Percentiles rank a stretch among this genome's conserved stretches.
Evolutionary conservation across 2,797 vertebrate genomes (phyloP).

Genomic region (Strix occidentalis): DNA sequence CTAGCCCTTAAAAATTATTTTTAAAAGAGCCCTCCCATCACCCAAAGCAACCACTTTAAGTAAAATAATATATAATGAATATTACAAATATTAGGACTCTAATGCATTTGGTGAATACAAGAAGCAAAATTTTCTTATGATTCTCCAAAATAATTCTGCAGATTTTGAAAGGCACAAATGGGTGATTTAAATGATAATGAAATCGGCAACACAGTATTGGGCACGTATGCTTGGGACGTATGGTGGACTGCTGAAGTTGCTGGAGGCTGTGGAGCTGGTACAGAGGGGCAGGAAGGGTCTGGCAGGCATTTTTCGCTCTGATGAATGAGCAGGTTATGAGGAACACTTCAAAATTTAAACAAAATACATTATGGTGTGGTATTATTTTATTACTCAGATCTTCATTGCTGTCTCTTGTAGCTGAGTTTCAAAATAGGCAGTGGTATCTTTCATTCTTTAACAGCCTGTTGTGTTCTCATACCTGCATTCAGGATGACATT

Average conservation of each 20-base stretch:
- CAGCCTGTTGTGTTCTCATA: background rate
- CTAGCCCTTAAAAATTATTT: background rate
- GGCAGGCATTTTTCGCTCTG: background rate
- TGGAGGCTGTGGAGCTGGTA: background rate
- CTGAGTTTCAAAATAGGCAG: background rate
- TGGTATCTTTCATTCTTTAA: background rate
- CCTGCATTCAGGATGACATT: background rate
- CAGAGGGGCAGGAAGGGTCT: background rate
- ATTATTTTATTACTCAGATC: background rate
- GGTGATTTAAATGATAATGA: background rate
- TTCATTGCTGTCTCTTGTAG: background rate
- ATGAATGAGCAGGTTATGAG: background rate
- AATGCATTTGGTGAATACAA: background rate
- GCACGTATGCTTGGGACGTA: background rate
- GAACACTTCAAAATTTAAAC: background rate
- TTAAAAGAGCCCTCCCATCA: background rate
- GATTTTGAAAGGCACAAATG: background rate
- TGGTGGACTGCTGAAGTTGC: background rate
- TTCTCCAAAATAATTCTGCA: background rate
- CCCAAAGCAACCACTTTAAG: background rate
- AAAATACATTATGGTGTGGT: background rate
- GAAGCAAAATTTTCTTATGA: background rate
- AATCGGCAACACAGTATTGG: background rate
- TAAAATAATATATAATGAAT: background rate
- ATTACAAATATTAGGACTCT: background rate